Evolutionary conservation across 2,797 vertebrate genomes (phyloP).

Genomic region (Cyprinodon diabolis): DNA sequence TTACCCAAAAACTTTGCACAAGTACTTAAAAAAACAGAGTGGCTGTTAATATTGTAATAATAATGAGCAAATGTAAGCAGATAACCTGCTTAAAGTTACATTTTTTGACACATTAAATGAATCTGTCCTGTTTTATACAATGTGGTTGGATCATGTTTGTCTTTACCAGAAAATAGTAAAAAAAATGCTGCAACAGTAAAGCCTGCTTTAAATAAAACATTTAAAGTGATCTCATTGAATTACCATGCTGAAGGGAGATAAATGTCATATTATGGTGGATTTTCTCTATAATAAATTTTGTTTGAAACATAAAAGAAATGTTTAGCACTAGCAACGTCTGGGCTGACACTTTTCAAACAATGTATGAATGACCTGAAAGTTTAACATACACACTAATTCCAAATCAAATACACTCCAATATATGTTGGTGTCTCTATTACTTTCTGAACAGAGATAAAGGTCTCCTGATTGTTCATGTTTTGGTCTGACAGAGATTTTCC

Average conservation of each 20-base stretch:
- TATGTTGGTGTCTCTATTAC: not conserved
- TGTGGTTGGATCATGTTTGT: not conserved
- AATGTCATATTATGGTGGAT: conserved; percentile 2
- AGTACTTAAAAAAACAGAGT: not conserved
- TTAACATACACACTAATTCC: not conserved
- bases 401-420: not conserved
- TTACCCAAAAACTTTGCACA: not conserved
- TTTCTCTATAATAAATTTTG: conserved; percentile 9
- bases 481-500: not conserved
- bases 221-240: not conserved
- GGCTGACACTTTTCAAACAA: not conserved
- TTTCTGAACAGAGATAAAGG: not conserved
- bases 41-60: not conserved
- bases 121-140: not conserved
- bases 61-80: no score
- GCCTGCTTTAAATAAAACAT: not conserved
- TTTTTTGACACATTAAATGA: not conserved
- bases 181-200: not conserved
- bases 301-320: not conserved
- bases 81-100: not conserved
- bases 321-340: not conserved
- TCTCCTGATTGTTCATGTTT: not conserved
- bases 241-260: no score
- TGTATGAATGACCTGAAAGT: not conserved
- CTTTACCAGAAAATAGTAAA: not conserved